Evolutionary conservation across 2,888 invertebrate species (phyloP), one percentile per base, ranked within the genome.

Genomic region (Pilophorus perplexus): DNA sequence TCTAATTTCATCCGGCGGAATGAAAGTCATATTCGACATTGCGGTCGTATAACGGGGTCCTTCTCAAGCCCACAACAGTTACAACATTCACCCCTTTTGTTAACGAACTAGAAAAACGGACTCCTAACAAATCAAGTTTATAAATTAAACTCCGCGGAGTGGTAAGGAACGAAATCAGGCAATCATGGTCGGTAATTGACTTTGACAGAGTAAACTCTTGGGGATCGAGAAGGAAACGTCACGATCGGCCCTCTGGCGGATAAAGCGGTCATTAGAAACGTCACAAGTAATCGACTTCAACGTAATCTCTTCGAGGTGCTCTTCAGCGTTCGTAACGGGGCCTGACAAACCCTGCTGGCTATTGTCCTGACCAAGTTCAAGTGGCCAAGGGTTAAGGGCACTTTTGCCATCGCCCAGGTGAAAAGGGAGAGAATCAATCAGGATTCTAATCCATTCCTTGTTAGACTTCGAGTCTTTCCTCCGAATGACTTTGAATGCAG

Each of bases 121-220:
- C n/a, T n/a, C n/a, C n/a, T n/a, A n/a, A n/a, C n/a, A 46, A 46
- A 46, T 46, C 46, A 46, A 46, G 12, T 46, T 25, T 14, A 46
- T 46, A 46, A 46, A 46, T 46, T 12, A 14, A 46, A 46, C 46
- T 46, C 46, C 23, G 25, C 46, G 46, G 46, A 46, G 46, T 25
- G 25, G 22, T 25, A 23, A 46, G 22, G n/a, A n/a, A n/a, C 46
- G 46, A 46, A 46, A 46, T 46, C 46, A 46, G 46, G 46, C 46
- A 46, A 46, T 46, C 46, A 46, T 23, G 46, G 46, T 46, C 25
- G 46, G 46, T 46, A 46, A 46, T 46, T 46, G 46, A 46, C 46
- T 46, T 46, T 46, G 46, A 46, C 46, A 46, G 46, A 46, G 46
- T 23, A 46, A 23, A 46, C 46, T 46, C 6, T 25, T 22, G 3